Evolutionary conservation across 2,113 vertebrate genomes (phyloP).

Genomic region (Pristiophorus japonicus): DNA sequence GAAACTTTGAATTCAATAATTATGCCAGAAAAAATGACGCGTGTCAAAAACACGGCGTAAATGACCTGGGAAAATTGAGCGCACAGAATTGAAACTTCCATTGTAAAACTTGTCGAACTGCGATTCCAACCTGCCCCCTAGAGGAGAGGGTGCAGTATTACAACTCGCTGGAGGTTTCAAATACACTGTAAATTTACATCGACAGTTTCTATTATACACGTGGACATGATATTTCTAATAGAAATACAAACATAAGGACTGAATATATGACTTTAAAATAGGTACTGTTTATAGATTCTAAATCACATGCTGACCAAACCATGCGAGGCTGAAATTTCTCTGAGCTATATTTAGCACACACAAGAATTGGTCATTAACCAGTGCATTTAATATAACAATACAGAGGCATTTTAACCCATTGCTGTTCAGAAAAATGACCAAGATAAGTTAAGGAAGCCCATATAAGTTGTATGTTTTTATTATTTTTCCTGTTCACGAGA

Average conservation of each 20-base stretch:
- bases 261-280: not conserved
- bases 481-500: not conserved
- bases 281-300: not conserved
- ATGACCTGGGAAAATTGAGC: too few species aligned
- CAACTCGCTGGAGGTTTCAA: not conserved
- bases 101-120: not conserved
- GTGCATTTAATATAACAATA: not conserved
- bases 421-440: not conserved
- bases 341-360: not conserved
- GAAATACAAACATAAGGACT: not conserved
- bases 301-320: not conserved
- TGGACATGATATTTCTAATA: not conserved
- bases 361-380: not conserved
- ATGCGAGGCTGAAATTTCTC: not conserved
- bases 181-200: not conserved
- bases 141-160: not conserved
- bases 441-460: not conserved
- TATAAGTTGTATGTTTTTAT: not conserved
- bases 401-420: not conserved
- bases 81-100: not conserved
- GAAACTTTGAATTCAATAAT: too few species aligned
- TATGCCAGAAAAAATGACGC: too few species aligned
- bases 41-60: too few species aligned
- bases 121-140: not conserved
- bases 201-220: not conserved